A percentile compares a stretch with the other conserved stretches of the same genome.
phyloP scores from a whole-genome alignment of 2,888 invertebrate genomes.

The Eucriotettix oculatus region DNA sequence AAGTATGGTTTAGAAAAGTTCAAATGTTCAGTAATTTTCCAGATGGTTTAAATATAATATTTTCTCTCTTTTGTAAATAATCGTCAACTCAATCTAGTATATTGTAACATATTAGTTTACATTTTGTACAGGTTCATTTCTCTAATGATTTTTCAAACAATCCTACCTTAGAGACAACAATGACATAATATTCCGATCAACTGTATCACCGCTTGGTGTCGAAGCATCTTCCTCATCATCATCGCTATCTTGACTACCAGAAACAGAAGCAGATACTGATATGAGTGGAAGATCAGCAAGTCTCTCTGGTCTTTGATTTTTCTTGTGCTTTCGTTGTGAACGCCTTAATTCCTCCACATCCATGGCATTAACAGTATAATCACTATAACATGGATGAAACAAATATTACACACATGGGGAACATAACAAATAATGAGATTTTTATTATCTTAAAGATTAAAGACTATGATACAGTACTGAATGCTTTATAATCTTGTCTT shows the following conservation, averaged over 20 bases:
- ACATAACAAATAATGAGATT: too few species aligned
- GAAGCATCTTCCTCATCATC: constrained; percentile 49
- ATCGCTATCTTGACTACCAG: constrained; percentile 52
- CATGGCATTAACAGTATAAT: constrained; percentile 78
- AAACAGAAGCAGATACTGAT: constrained; percentile 25
- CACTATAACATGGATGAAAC: constrained; percentile 30
- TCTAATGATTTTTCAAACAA: too few species aligned
- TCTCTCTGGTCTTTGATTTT: constrained; percentile 31
- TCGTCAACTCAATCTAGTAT: too few species aligned
- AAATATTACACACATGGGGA: background rate
- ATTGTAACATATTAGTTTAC: too few species aligned
- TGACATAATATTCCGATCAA: constrained; percentile 55
- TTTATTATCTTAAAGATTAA: too few species aligned
- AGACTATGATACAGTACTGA: background rate
- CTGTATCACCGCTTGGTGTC: constrained; percentile 67
- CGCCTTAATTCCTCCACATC: constrained; percentile 68
- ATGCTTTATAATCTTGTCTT: background rate
- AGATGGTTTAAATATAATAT: too few species aligned
- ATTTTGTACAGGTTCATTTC: too few species aligned
- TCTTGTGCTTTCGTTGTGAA: constrained; percentile 51
- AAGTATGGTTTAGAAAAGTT: too few species aligned
- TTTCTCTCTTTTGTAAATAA: too few species aligned
- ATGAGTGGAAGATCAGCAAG: constrained; percentile 21
- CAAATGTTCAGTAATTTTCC: too few species aligned
- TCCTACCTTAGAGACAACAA: constrained; percentile 61